Base-by-base conservation (phyloP, 2,113 vertebrate species). In the Galemys pyrenaicus region DNA sequence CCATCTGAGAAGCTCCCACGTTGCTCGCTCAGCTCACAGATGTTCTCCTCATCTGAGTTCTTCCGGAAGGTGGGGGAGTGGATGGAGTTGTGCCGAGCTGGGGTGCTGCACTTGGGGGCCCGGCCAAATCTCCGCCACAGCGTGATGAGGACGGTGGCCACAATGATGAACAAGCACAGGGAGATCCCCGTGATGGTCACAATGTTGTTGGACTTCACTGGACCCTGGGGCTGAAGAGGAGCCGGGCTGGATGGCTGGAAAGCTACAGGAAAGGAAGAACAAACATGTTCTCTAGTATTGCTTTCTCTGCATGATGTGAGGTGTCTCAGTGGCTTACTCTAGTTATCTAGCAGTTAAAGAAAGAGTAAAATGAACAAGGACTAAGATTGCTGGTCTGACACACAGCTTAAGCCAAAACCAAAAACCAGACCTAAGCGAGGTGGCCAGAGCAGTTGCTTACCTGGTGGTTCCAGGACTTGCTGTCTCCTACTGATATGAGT, bases 1-100 rank as follows among this genome's bases (percentile, higher is more conserved):
- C 95, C 98, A 3, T 99, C 99, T 0, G 98, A 98, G 28, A 99
- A 98, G 96, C 99, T 99, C 67, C 99, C 99, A 3, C 98, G 97
- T 71, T 98, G 99, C 85, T 99, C 98, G 85, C 98, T 98, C 92
- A 98, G 97, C 67, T 98, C 99, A 65, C 98, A 99, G 95, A 99
- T 99, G 84, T 99, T 99, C 78, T 99, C 99, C 92, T 99, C 99
- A 0, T 99, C 99, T 0, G 99, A 99, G 95, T 99, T 98, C 62
- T 99, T 99, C 56, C 99, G 98, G 87, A 98, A 99, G 64, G 98
- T 94, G 0, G 99, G 98, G 2, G 99, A 98, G 95, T 99, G 99
- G 85, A 98, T n/a, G 0, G 99, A 98, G 80, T 98, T 98, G 78
- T 95, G 97, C 2, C 97, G 98, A 16, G 96, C 98, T 0, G 98